Conservation (phyloP, 2,888 invertebrate genomes). For the Odontothrips loti region DNA sequence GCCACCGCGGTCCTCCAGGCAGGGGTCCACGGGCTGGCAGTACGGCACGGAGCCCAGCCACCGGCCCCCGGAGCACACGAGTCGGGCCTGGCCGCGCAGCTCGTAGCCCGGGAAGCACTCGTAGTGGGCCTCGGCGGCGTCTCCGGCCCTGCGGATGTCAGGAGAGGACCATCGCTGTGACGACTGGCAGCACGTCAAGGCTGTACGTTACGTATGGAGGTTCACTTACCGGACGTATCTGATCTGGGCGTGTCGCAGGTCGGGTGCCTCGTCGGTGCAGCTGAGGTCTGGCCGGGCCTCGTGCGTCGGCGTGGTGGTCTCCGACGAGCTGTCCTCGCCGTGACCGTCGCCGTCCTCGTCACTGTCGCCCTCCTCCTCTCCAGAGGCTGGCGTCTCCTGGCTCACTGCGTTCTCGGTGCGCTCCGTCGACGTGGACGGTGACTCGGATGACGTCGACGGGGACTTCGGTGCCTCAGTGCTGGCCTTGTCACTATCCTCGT, state of each 20-base stretch:
- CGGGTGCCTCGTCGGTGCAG: slow-evolving; percentile 7
- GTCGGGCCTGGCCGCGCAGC: background rate
- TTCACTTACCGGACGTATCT: background rate
- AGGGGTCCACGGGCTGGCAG: slow-evolving; percentile 6
- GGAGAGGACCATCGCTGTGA: too few species aligned
- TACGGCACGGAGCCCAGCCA: slow-evolving; percentile 1
- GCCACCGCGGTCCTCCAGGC: slow-evolving; percentile 20
- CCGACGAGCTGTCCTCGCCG: background rate
- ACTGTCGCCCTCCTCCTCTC: background rate
- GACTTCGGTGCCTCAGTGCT: background rate
- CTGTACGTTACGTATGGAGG: too few species aligned
- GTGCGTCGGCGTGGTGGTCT: background rate
- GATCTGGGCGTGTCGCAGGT: background rate
- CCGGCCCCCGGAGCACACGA: background rate
- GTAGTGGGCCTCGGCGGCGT: slow-evolving; percentile 8
- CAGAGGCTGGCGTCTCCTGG: background rate
- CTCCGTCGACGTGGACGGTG: background rate
- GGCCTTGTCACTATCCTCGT: too few species aligned
- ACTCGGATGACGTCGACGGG: background rate
- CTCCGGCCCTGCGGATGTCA: background rate
- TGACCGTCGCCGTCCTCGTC: background rate
- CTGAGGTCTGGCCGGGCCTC: background rate
- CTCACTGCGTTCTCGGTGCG: background rate
- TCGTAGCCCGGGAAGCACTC: slow-evolving; percentile 2
- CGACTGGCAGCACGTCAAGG: too few species aligned